These are phyloP conservation scores for Tringa solitaria DNA, from an alignment of 2,113 vertebrate genomes.

Conservation along the genomic window DNA sequence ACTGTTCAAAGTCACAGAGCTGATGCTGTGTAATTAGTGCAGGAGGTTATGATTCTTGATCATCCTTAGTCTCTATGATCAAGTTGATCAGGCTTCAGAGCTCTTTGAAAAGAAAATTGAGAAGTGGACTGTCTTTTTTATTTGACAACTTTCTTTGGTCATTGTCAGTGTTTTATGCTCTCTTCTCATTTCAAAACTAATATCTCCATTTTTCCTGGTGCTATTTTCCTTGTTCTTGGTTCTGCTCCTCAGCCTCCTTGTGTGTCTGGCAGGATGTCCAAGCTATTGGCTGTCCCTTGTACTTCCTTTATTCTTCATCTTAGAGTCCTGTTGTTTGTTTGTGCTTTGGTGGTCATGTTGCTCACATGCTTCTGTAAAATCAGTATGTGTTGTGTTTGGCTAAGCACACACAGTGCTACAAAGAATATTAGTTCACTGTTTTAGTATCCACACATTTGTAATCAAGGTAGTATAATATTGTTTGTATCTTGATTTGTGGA, in stretches of 20 bases:
- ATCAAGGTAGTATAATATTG: not conserved
- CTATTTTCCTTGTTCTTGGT: not conserved
- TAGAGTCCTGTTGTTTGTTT: not conserved
- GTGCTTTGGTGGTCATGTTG: not conserved
- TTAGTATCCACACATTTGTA: not conserved
- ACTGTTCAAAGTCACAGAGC: not conserved
- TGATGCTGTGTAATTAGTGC: not conserved
- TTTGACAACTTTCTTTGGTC: not conserved
- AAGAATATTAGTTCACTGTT: not conserved
- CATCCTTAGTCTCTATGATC: not conserved
- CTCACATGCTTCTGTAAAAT: not conserved
- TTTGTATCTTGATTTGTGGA: not conserved
- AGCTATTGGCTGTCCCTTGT: too few species aligned
- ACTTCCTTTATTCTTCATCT: not conserved
- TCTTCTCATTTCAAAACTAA: not conserved
- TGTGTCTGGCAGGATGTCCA: not conserved
- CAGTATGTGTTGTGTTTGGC: not conserved
- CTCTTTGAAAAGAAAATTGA: not conserved
- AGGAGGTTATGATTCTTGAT: not conserved
- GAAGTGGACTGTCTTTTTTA: not conserved
- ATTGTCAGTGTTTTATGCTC: not conserved
- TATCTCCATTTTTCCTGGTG: not conserved
- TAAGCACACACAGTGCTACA: not conserved
- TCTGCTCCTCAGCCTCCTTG: not conserved
- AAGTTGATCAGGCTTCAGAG: not conserved